Evolutionary conservation across 1,140 invertebrate genomes (phyloP), one percentile per base, ranked within the genome.

Genomic region (Arion vulgaris): DNA sequence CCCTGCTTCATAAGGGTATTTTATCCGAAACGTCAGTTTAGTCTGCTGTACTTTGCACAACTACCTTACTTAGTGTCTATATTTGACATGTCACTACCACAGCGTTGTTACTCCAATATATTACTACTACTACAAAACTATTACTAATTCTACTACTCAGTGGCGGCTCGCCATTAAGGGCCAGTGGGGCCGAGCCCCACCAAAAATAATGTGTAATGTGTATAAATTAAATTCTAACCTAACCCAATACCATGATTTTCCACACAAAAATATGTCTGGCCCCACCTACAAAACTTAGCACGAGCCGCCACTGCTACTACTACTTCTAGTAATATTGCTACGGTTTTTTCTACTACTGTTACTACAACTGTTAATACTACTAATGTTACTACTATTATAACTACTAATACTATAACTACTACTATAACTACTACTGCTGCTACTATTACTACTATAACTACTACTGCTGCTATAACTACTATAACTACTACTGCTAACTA

Each of bases 401-500:
- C 51, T 57, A 19, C 51, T 57, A 19, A 9, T 57, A 57, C 51
- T 57, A 57, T 23, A 15, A 57, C 15, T 57, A 19, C 26, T 57
- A 19, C 51, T 57, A 19, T 23, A 15, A 19, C 51, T 26, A 57
- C 51, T 57, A 57, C 51, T 57, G 23, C 51, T 57, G 26, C 51
- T 57, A 57, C 51, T 57, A 57, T 23, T 57, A 57, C 26, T 26
- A 57, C 51, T 26, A 19, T 4, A 4, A 57, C 51, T 19, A 57
- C 51, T 57, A 19, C 51, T 57, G 23, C 74, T 76, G 49, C 39
- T 76, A 76, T 39, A 23, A n/a, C 74, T 76, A 76, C 74, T 76
- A 76, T n/a, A 45, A 45, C 39, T 45, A 45, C 74, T 76, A 76
- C 74, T 76, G 19, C 74, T 77, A 75, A n/a, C 75, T 77, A 57